Evolutionary conservation across 2,797 vertebrate genomes (phyloP).

Genomic region (Sebastes taczanowskii): DNA sequence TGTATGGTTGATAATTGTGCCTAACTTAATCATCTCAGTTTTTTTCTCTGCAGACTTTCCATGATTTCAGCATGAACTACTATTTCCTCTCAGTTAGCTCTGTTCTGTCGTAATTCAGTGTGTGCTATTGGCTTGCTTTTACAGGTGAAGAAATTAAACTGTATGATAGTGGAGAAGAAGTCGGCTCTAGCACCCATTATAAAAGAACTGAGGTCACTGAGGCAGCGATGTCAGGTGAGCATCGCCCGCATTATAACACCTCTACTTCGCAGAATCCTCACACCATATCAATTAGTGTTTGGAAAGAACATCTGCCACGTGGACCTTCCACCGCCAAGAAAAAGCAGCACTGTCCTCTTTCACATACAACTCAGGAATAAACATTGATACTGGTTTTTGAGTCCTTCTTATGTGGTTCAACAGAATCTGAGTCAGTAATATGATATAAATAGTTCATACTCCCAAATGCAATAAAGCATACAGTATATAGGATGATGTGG

Average conservation of each 20-base stretch:
- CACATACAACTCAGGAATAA: background rate
- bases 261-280: background rate
- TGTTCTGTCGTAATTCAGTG: background rate
- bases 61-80: background rate
- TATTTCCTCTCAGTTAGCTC: background rate
- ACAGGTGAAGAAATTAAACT: slow-evolving; percentile 94
- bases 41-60: background rate
- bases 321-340: background rate
- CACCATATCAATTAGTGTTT: background rate
- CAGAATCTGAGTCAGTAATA: background rate
- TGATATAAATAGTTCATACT: background rate
- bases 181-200: slow-evolving; percentile 92
- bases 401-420: background rate
- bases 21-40: background rate
- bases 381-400: background rate
- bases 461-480: background rate
- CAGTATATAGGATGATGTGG: background rate
- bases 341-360: background rate
- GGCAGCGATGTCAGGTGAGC: slow-evolving; percentile 90
- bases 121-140: slow-evolving; percentile 18
- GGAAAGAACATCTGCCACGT: background rate
- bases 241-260: background rate
- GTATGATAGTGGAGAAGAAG: slow-evolving; percentile 91
- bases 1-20: background rate
- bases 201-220: slow-evolving; percentile 92